Conservation (phyloP, 2,888 invertebrate species). For the Acanthoscelides obtectus region DNA sequence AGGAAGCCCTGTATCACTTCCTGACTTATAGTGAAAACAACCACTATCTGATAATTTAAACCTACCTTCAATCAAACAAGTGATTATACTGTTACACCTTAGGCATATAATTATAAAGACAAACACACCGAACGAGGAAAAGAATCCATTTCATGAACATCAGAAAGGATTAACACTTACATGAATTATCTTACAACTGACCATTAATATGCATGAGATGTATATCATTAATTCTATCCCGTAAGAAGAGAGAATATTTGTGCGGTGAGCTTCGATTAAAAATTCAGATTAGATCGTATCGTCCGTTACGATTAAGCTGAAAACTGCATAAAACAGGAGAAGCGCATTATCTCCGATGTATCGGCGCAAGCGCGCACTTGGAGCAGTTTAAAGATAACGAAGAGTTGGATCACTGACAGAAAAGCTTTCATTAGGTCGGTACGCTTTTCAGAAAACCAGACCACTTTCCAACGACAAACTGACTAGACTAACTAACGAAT, state of each 20-base stretch:
- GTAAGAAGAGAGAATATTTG: background rate
- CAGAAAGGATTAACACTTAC: background rate
- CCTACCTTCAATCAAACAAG: background rate
- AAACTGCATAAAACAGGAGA: background rate
- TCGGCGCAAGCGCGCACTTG: no score
- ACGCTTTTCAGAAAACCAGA: no score
- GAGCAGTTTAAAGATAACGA: no score
- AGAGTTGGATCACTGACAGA: no score
- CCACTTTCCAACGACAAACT: no score
- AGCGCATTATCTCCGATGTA: background rate
- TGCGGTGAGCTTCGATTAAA: background rate
- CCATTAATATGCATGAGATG: background rate
- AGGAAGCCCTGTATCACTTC: background rate
- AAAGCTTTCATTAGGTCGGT: no score
- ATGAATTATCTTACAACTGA: background rate
- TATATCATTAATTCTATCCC: background rate
- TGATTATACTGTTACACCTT: background rate
- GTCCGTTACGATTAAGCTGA: background rate
- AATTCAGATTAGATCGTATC: background rate
- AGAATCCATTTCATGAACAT: background rate
- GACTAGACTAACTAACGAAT: no score
- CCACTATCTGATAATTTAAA: background rate
- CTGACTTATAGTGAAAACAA: background rate
- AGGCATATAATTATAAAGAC: background rate
- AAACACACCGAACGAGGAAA: background rate